Evolutionary conservation across 2,888 invertebrate species (phyloP).

Genomic region (Athripsodes cinereus): DNA sequence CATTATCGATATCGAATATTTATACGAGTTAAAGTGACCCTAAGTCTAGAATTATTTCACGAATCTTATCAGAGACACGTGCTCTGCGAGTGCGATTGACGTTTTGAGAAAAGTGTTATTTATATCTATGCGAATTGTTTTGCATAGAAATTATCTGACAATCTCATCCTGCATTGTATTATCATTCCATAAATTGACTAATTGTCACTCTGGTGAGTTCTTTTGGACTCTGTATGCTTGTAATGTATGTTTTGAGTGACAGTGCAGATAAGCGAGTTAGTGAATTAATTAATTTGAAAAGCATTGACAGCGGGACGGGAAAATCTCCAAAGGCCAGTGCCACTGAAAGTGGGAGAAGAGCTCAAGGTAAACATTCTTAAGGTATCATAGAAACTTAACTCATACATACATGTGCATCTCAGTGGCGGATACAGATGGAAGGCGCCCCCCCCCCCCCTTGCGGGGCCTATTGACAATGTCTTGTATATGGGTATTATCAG

Average conservation of each 20-base stretch:
- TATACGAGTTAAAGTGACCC: too few relatives aligned
- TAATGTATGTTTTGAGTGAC: constrained; percentile 5
- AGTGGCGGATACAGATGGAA: too few relatives aligned
- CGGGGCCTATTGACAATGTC: too few relatives aligned
- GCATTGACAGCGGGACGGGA: neutral
- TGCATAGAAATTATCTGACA: neutral
- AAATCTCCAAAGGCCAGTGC: neutral
- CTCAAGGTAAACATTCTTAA: constrained; percentile 17
- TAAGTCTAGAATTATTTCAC: too few relatives aligned
- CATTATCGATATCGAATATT: neutral
- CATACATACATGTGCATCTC: too few relatives aligned
- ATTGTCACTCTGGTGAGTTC: neutral
- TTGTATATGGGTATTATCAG: too few relatives aligned
- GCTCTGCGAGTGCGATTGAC: neutral
- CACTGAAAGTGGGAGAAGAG: constrained; percentile 18
- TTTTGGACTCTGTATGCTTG: neutral
- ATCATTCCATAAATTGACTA: neutral
- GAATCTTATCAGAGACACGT: neutral
- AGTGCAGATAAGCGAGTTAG: constrained; percentile 1
- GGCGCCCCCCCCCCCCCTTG: too few relatives aligned
- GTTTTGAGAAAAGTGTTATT: neutral
- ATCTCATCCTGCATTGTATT: neutral
- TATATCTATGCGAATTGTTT: neutral
- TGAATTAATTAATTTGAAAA: too few relatives aligned
- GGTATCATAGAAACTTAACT: too few relatives aligned